Percentiles rank a stretch among this genome's conserved stretches.
Conservation (phyloP, 2,113 vertebrate genomes). For the Perccottus glenii region DNA sequence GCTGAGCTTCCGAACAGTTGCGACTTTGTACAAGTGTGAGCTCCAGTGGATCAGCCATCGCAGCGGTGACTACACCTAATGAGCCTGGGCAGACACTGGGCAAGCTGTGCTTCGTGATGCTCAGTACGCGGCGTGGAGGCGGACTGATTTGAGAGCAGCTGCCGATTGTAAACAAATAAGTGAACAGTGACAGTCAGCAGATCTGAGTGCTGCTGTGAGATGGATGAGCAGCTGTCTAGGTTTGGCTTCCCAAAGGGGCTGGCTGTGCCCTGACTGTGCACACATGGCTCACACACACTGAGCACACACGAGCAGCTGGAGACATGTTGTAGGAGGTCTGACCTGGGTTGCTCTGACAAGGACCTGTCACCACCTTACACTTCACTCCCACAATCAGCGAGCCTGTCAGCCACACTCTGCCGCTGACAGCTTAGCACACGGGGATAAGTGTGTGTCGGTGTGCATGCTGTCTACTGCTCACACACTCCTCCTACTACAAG, state of each 20-base stretch:
- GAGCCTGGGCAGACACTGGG: conserved; percentile 47
- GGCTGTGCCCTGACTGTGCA: background rate
- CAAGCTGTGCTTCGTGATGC: conserved; percentile 62
- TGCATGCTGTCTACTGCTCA: conserved; percentile 37
- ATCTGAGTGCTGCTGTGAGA: conserved; percentile 58
- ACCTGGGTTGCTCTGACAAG: conserved; percentile 50
- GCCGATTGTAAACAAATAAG: conserved; percentile 63
- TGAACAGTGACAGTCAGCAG: conserved; percentile 52
- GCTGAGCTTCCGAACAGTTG: conserved; percentile 40
- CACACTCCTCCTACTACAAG: conserved; percentile 19
- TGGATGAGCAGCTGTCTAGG: conserved; percentile 47
- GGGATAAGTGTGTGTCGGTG: conserved; percentile 18
- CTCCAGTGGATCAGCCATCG: conserved; percentile 34
- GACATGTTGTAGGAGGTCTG: conserved; percentile 22
- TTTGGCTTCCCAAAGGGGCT: conserved; percentile 1
- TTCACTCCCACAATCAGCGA: conserved; percentile 51
- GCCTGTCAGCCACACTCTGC: conserved; percentile 48
- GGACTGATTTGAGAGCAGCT: conserved; percentile 57
- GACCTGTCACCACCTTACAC: conserved; percentile 49
- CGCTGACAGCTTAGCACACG: conserved; percentile 43
- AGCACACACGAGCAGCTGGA: conserved; percentile 26
- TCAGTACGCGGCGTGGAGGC: conserved; percentile 21
- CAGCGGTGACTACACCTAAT: conserved; percentile 54
- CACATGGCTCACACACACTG: background rate
- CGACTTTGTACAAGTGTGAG: conserved; percentile 52